Conservation (phyloP, 2,888 invertebrate genomes). For the Ectemnius cavifrons region DNA sequence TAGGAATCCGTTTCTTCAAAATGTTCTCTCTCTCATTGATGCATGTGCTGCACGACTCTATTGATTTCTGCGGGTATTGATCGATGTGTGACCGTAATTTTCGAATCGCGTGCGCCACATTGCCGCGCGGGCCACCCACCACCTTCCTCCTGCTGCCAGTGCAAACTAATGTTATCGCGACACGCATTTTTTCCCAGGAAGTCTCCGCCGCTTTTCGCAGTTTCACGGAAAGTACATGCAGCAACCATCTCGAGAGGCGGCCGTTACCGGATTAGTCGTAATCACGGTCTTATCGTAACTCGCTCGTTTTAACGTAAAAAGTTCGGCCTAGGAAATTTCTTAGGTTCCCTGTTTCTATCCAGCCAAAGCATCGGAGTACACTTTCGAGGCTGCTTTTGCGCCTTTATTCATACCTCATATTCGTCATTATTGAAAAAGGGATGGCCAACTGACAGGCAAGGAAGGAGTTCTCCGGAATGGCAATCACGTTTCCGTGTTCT, state of each 20-base stretch:
- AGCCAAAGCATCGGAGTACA: neutral
- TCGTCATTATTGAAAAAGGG: constrained; percentile 27
- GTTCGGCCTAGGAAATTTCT: constrained; percentile 29
- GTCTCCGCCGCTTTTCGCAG: constrained; percentile 34
- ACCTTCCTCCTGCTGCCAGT: constrained; percentile 46
- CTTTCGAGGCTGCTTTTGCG: no score
- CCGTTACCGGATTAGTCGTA: no score
- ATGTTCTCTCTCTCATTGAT: constrained; percentile 36
- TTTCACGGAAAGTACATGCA: no score
- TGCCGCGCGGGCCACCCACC: constrained; percentile 41
- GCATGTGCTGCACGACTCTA: constrained; percentile 47
- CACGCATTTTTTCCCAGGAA: constrained; percentile 54
- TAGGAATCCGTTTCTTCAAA: no score
- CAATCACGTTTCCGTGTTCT: constrained; percentile 67
- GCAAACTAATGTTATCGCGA: constrained; percentile 54
- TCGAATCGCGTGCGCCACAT: constrained; percentile 59
- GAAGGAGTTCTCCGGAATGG: constrained; percentile 34
- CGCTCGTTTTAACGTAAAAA: constrained; percentile 2
- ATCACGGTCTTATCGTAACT: neutral
- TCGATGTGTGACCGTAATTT: constrained; percentile 60
- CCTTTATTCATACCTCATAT: constrained; percentile 5
- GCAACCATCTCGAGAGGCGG: no score
- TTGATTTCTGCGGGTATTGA: constrained; percentile 58
- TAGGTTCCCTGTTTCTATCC: neutral
- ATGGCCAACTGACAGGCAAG: no score